Evolutionary conservation across 1,140 invertebrate genomes (phyloP).

Genomic region (Drosophila carrolli): DNA sequence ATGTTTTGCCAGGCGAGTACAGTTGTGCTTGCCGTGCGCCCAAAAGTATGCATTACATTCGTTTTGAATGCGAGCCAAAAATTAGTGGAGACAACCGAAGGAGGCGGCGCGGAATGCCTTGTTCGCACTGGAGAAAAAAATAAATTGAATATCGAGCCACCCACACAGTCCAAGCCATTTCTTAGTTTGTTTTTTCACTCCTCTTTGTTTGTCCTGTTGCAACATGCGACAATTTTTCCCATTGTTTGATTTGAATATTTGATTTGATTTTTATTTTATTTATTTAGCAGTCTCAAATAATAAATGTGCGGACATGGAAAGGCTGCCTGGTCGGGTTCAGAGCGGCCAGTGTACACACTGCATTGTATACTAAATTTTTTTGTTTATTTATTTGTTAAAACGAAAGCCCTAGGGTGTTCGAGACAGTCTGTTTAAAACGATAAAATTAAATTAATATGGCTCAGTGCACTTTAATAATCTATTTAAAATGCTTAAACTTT

Average conservation of each 20-base stretch:
- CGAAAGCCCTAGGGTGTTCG: not conserved
- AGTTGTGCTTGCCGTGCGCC: conserved; percentile 47
- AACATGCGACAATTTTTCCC: conserved; percentile 55
- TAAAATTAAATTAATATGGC: not conserved
- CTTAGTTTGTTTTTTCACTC: conserved; percentile 10
- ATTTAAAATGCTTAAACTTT: not conserved
- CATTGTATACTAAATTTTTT: conserved; percentile 23
- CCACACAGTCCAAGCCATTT: not conserved
- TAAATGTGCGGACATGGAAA: conserved; percentile 17
- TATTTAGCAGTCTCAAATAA: conserved; percentile 33
- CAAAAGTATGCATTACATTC: conserved; percentile 32
- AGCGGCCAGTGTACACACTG: not conserved
- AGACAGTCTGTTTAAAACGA: not conserved
- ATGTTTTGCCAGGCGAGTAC: conserved; percentile 65
- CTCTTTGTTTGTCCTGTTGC: conserved; percentile 10
- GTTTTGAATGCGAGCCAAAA: conserved; percentile 30
- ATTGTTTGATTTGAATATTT: conserved; percentile 56
- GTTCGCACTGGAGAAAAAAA: conserved; percentile 16
- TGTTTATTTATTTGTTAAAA: not conserved
- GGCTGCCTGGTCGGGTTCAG: too few species aligned
- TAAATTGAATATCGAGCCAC: conserved; percentile 42
- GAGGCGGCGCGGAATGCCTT: conserved; percentile 1
- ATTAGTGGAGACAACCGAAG: conserved; percentile 18
- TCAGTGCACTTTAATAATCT: not conserved
- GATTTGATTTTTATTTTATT: conserved; percentile 46